Base-by-base conservation (phyloP, 2,797 vertebrate species). In the Microcaecilia unicolor region DNA sequence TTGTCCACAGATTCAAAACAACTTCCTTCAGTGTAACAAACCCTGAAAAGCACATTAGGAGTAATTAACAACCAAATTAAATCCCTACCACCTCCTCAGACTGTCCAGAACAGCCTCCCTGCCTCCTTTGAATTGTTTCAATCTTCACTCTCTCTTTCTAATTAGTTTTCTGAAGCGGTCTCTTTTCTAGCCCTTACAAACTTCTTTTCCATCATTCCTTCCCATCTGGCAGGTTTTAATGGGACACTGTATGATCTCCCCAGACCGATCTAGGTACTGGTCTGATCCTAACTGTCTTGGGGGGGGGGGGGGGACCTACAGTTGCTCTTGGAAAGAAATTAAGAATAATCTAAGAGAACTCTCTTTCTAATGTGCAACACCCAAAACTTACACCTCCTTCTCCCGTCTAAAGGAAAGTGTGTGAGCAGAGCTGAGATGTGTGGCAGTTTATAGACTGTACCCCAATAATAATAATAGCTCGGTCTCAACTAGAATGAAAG, bases 401-500 rank as follows among this genome's bases (percentile, higher is more conserved):
- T 8, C 45, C 51, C 12, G 6, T 22, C 15, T 10, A 9, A 2
- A 22, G 6, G 6, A 22, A 24, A n/a, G 8, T 5, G n/a, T 4
- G 52, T 37, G 36, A 48, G 34, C 28, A 5, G 10, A 21, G 9
- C 15, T 2, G 9, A 18, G 16, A 45, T 26, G 4, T 50, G 29
- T 55, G 67, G 53, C 38, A 38, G 51, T 52, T 29, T 33, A 28
- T 21, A 34, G n/a, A n/a, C 46, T 38, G 58, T 21, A 36, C 51
- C 34, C 52, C 48, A 40, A 41, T 30, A 85, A 83, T 78, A 84
- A 80, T 48, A 64, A 67, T 37, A 65, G 57, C 59, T 57, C 39
- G 70, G 65, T 71, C 67, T 84, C 76, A 83, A 83, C 80, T 74
- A 81, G 76, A 76, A 58, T 64, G 51, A 49, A 52, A 58, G 42